These are phyloP conservation scores for Balaenoptera acutorostrata DNA, from an alignment of 2,113 vertebrate genomes.

Conservation along the genomic window DNA sequence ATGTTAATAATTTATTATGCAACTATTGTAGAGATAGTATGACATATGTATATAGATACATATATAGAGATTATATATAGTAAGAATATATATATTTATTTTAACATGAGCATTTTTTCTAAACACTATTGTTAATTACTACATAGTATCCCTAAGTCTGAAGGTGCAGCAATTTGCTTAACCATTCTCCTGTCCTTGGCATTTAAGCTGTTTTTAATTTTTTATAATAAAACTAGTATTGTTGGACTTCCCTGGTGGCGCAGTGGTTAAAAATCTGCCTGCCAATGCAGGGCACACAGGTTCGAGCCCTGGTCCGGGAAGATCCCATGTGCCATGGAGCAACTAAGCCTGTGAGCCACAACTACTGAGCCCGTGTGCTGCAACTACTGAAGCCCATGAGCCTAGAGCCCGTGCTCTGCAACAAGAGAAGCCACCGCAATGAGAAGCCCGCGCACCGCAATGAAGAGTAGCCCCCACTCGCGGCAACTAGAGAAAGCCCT, in stretches of 20 bases:
- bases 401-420: too few species aligned
- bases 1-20: background rate
- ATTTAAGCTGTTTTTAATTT: background rate
- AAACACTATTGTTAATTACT: background rate
- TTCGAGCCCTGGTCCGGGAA: too few species aligned
- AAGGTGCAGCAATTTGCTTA: background rate
- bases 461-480: accelerated
- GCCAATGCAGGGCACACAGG: too few species aligned
- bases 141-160: background rate
- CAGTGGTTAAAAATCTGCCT: too few species aligned
- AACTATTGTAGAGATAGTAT: background rate
- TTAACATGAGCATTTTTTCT: background rate
- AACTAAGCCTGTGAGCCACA: too few species aligned
- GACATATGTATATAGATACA: background rate
- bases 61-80: background rate
- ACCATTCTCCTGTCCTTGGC: background rate
- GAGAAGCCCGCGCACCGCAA: too few species aligned
- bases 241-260: too few species aligned
- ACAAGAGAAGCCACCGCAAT: too few species aligned
- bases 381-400: too few species aligned
- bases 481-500: too few species aligned
- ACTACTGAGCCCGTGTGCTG: too few species aligned
- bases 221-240: background rate
- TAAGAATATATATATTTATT: background rate
- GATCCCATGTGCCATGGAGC: too few species aligned